Percentiles rank a stretch among this genome's conserved stretches.
Conservation (phyloP, 1,140 invertebrate species). For the Probaryconus sp. region DNA sequence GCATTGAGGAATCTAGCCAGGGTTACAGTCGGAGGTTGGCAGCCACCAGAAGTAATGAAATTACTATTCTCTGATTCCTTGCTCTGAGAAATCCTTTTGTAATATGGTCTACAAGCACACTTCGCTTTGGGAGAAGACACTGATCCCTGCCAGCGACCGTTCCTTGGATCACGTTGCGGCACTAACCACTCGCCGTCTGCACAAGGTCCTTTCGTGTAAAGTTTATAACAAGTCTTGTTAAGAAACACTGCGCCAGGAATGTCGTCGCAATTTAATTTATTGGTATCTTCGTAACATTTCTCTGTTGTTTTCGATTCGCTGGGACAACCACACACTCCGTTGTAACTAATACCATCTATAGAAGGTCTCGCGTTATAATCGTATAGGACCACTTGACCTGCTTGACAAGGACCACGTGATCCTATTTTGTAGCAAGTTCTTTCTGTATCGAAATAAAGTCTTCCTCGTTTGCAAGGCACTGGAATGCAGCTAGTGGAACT, state of each 20-base stretch:
- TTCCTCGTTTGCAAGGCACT: slow-evolving; percentile 84
- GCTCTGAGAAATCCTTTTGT: slow-evolving; percentile 73
- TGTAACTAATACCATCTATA: slow-evolving; percentile 88
- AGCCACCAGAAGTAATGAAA: slow-evolving; percentile 66
- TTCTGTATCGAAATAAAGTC: slow-evolving; percentile 85
- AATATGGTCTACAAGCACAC: slow-evolving; percentile 86
- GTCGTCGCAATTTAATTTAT: slow-evolving; percentile 77
- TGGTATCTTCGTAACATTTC: slow-evolving; percentile 65
- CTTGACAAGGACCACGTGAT: slow-evolving; percentile 83
- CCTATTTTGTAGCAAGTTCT: slow-evolving; percentile 87
- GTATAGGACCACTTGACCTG: slow-evolving; percentile 85
- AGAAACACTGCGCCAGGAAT: slow-evolving; percentile 81
- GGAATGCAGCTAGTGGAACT: slow-evolving; percentile 80
- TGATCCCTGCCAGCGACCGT: slow-evolving; percentile 64
- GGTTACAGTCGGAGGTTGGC: slow-evolving; percentile 76
- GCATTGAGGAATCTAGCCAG: slow-evolving; percentile 78
- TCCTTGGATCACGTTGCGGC: slow-evolving; percentile 73
- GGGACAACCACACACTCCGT: slow-evolving; percentile 86
- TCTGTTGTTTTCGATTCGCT: slow-evolving; percentile 67
- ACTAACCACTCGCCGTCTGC: slow-evolving; percentile 85
- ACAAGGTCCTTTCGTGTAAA: slow-evolving; percentile 87
- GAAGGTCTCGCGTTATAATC: slow-evolving; percentile 86
- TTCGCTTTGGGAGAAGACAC: slow-evolving; percentile 74
- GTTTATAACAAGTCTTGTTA: slow-evolving; percentile 83
- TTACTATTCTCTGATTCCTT: slow-evolving; percentile 67